phyloP scores from a whole-genome alignment of 2,797 vertebrate genomes.

The Arnoldichthys spilopterus region DNA sequence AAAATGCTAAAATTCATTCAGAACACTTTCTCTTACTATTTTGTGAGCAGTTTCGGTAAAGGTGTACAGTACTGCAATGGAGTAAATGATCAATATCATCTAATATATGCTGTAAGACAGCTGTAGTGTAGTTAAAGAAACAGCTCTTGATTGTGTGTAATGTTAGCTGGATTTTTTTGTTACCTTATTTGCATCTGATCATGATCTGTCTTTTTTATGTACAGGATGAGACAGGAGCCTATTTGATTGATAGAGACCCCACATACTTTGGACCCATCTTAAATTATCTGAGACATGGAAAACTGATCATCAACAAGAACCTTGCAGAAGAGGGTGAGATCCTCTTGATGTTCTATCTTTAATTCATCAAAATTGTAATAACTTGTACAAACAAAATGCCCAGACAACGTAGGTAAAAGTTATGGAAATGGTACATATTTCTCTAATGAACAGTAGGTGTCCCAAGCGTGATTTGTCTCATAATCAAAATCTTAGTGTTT shows the following conservation, averaged over 20 bases:
- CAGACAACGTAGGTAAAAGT: constrained; percentile 4
- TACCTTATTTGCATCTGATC: background rate
- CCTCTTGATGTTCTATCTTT: constrained; percentile 39
- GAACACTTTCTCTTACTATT: background rate
- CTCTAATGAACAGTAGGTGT: background rate
- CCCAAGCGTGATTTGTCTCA: background rate
- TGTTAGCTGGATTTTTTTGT: background rate
- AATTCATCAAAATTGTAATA: constrained; percentile 39
- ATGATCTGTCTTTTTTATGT: constrained; percentile 9
- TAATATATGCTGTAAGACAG: background rate
- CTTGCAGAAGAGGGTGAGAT: constrained; percentile 93
- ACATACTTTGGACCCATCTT: constrained; percentile 98
- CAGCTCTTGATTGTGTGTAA: background rate
- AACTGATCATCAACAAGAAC: constrained; percentile 98
- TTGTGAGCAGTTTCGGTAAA: constrained; percentile 13
- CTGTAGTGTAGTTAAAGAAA: background rate
- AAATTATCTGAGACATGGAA: constrained; percentile 97
- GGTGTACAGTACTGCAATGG: background rate
- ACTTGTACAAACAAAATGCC: background rate
- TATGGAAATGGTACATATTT: constrained; percentile 10
- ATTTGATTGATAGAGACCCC: constrained; percentile 98
- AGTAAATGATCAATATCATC: background rate
- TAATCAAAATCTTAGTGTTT: background rate
- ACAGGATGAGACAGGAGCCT: constrained; percentile 98
- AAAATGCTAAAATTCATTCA: background rate